A percentile compares a stretch with the other conserved stretches of the same genome.
Conservation (phyloP, 2,888 invertebrate genomes). For the Amblyjoppa proteus region DNA sequence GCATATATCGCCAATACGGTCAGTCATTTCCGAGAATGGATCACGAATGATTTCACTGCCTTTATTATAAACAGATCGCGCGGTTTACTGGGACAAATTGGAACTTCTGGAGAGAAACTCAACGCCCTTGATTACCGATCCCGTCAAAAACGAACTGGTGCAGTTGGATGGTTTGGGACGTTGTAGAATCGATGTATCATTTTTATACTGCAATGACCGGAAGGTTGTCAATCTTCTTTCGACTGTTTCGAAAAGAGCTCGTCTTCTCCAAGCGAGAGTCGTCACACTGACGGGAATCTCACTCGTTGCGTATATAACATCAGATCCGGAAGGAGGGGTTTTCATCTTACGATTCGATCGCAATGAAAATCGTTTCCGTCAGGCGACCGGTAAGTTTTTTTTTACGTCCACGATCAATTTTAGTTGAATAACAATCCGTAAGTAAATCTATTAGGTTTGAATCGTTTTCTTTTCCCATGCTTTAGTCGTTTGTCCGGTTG, state of each 20-base stretch:
- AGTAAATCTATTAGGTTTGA: neutral
- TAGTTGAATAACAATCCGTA: neutral
- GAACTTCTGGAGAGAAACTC: slow-evolving; percentile 67
- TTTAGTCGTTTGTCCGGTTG: no score
- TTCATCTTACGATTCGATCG: slow-evolving; percentile 50
- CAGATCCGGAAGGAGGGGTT: slow-evolving; percentile 62
- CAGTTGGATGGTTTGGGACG: slow-evolving; percentile 60
- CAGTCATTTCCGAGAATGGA: neutral
- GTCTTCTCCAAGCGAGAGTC: slow-evolving; percentile 51
- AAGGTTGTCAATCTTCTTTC: slow-evolving; percentile 44
- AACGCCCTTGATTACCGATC: slow-evolving; percentile 22
- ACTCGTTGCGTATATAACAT: slow-evolving; percentile 51
- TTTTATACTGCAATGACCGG: slow-evolving; percentile 57
- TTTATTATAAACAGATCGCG: slow-evolving; percentile 68
- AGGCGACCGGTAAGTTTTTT: slow-evolving; percentile 39
- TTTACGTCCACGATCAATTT: neutral
- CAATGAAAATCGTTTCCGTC: slow-evolving; percentile 33
- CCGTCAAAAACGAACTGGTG: slow-evolving; percentile 13
- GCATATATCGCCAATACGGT: neutral
- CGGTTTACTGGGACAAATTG: slow-evolving; percentile 73
- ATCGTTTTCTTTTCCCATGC: neutral
- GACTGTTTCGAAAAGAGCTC: slow-evolving; percentile 43
- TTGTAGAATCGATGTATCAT: slow-evolving; percentile 40
- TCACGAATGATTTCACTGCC: neutral
- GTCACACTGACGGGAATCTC: slow-evolving; percentile 49